phyloP scores from a whole-genome alignment of 1,140 invertebrate species.

The Zophobas morio region DNA sequence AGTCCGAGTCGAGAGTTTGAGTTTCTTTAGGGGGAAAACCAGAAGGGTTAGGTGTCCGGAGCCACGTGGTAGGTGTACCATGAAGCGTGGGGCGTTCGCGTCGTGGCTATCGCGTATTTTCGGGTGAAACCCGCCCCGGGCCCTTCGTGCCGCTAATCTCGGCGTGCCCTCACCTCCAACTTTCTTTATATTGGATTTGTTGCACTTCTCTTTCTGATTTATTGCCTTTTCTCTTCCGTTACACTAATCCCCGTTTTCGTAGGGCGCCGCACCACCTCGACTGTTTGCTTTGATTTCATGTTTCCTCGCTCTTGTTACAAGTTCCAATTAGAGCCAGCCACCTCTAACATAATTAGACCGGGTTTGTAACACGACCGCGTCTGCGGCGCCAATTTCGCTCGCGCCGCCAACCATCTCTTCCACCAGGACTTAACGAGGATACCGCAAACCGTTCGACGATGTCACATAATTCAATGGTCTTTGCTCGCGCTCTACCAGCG shows the following conservation, averaged over 20 bases:
- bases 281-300: slow-evolving; percentile 41
- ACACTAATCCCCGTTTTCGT: slow-evolving; percentile 37
- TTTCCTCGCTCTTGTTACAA: slow-evolving; percentile 42
- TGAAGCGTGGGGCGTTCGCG: too few relatives aligned
- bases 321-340: slow-evolving; percentile 40
- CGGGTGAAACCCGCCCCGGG: too few relatives aligned
- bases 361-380: slow-evolving; percentile 41
- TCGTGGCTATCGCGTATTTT: too few relatives aligned
- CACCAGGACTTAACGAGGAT: background rate
- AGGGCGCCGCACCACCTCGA: background rate
- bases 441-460: slow-evolving; percentile 1
- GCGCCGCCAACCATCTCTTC: slow-evolving; percentile 3
- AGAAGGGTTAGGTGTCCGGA: too few relatives aligned
- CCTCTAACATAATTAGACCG: slow-evolving; percentile 41
- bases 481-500: background rate
- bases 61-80: too few relatives aligned
- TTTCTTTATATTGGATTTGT: slow-evolving; percentile 21
- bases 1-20: too few relatives aligned
- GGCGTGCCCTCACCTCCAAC: background rate
- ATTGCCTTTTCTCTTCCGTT: slow-evolving; percentile 24
- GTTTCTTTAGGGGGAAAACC: too few relatives aligned
- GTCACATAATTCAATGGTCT: slow-evolving; percentile 15
- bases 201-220: slow-evolving; percentile 26
- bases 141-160: too few relatives aligned
- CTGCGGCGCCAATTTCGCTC: slow-evolving; percentile 29